These are phyloP conservation scores for Ictidomys tridecemlineatus DNA, from an alignment of 2,113 vertebrate genomes.

Conservation along the genomic window DNA sequence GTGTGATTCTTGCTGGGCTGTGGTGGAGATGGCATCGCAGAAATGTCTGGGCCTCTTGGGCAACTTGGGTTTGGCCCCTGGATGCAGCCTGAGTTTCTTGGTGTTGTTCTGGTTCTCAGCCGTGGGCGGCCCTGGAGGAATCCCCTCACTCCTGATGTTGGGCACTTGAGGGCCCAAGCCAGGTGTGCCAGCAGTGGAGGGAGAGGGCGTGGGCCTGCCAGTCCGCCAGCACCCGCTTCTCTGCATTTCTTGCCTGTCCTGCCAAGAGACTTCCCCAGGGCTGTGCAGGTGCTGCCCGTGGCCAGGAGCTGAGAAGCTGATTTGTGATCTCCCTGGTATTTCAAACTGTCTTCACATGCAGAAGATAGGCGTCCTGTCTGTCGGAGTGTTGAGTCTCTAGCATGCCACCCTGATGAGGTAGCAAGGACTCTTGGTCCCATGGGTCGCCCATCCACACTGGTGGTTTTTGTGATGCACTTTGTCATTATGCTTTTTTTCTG, in stretches of 20 bases:
- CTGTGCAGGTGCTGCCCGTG: neutral
- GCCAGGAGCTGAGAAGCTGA: neutral
- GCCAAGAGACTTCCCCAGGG: neutral
- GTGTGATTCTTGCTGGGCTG: neutral
- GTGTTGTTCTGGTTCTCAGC: neutral
- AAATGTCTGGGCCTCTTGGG: neutral
- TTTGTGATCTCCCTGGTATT: neutral
- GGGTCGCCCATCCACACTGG: constrained; percentile 29
- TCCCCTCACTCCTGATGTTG: neutral
- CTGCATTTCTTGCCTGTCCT: neutral
- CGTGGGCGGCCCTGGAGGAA: neutral
- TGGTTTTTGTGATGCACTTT: constrained; percentile 62
- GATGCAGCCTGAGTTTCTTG: neutral
- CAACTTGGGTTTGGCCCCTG: neutral
- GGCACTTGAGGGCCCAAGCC: accelerated
- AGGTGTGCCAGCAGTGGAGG: accelerated
- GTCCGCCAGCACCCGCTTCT: too few species aligned
- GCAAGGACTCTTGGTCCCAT: accelerated
- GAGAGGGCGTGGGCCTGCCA: neutral
- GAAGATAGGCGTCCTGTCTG: neutral
- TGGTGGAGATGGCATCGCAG: neutral
- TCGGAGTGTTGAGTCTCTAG: accelerated
- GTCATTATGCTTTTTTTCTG: constrained; percentile 76
- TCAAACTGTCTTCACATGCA: neutral
- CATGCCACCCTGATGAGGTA: accelerated